Evolutionary conservation across 2,888 invertebrate species (phyloP), one percentile per base, ranked within the genome.

Genomic region (Leptopterna dolabrata): DNA sequence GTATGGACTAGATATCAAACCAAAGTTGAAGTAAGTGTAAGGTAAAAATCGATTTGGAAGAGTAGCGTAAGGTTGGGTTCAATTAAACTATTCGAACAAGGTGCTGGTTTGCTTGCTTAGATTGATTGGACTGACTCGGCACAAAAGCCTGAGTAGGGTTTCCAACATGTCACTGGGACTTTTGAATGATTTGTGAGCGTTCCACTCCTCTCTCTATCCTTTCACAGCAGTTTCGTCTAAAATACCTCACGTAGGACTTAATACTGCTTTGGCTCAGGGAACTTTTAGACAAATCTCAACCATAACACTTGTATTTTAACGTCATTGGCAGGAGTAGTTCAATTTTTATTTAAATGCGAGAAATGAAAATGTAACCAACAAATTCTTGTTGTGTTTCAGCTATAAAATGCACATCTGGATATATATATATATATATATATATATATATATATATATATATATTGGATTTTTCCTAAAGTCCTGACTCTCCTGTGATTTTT

Each of bases 51-150:
- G 24, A 63, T 63, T 27, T 27, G 11, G 24, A 63, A 24, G 63
- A 63, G 24, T 63, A 63, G 24, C 63, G 63, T 63, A 51, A n/a
- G 51, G 24, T 19, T 9, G 63, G 27, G 24, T 63, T 24, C 63
- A 63, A 63, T 63, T 63, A 63, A 63, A 63, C 63, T 63, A 63
- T 63, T 63, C 63, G 63, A 19, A 63, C 63, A 63, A 63, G 63
- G 63, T 63, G 63, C 63, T 11, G 27, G 63, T 63, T 63, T 24
- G 63, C 63, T 63, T 63, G 24, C 63, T 63, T 27, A 63, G 63
- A 63, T 63, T 63, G 63, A 63, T 63, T 63, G 63, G 24, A 63
- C 63, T 63, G 63, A 63, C 63, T 63, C 9, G 24, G 27, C 63
- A 24, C 19, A 63, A 63, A 63, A 24, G 63, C 9, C n/a, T 7